phyloP scores from a whole-genome alignment of 1,140 invertebrate species.

The Drosophila tsacasi region DNA sequence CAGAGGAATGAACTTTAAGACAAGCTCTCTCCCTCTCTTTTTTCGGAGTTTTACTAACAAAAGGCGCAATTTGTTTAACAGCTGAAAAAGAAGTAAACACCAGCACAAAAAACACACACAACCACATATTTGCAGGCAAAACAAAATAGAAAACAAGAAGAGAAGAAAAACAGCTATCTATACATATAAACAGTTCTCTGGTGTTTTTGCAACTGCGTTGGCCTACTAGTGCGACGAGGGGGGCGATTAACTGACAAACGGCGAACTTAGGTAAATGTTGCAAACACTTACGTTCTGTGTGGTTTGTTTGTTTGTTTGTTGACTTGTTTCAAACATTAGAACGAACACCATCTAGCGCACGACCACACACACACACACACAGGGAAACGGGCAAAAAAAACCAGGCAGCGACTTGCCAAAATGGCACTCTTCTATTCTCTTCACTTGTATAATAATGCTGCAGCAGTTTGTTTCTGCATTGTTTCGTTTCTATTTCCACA shows the following conservation, averaged over 20 bases:
- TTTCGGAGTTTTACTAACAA: constrained; percentile 50
- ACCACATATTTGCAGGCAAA: constrained; percentile 6
- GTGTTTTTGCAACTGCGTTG: constrained; percentile 38
- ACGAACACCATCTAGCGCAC: constrained; percentile 18
- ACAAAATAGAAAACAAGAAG: constrained; percentile 28
- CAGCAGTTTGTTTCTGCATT: constrained; percentile 30
- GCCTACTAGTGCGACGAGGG: constrained; percentile 14
- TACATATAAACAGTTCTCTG: constrained; percentile 28
- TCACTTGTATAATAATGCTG: constrained; percentile 42
- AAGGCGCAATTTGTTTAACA: constrained; percentile 69
- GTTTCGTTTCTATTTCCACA: constrained; percentile 46
- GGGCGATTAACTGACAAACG: constrained; percentile 18
- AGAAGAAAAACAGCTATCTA: constrained; percentile 33
- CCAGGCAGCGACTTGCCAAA: constrained; percentile 29
- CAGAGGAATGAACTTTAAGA: constrained; percentile 43
- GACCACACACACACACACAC: constrained; percentile 17
- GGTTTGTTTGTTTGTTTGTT: constrained; percentile 19
- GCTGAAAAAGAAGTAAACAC: constrained; percentile 17
- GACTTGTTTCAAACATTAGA: constrained; percentile 13
- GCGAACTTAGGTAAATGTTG: constrained; percentile 20
- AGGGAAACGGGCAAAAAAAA: constrained; percentile 28
- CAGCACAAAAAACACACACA: constrained; percentile 8
- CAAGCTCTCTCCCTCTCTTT: constrained; percentile 22
- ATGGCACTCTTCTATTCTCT: constrained; percentile 37
- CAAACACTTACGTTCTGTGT: constrained; percentile 41